These are phyloP conservation scores for Pristionchus pacificus DNA, from an alignment of 1,140 invertebrate genomes.

Conservation along the genomic window DNA sequence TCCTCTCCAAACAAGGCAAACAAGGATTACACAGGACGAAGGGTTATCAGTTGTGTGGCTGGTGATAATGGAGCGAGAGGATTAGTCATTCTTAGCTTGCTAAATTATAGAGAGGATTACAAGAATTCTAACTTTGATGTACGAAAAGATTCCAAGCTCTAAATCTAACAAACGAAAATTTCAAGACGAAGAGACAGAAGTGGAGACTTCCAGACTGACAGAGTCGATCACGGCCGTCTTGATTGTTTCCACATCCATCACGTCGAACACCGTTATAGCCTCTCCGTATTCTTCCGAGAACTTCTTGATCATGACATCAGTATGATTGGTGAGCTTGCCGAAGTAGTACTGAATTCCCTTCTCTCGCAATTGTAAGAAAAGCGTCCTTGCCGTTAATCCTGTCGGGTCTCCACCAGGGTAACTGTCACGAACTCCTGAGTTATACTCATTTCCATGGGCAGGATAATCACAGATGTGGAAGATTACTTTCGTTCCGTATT, in stretches of 20 bases:
- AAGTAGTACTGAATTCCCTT: slow-evolving; percentile 19
- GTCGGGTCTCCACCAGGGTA: slow-evolving; percentile 11
- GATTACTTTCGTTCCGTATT: slow-evolving; percentile 11
- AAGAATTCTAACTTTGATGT: too few species aligned
- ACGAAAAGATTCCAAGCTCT: too few species aligned
- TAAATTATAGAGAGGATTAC: too few species aligned
- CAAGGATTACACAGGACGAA: too few species aligned
- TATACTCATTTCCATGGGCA: slow-evolving; percentile 9
- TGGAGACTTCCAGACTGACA: background rate
- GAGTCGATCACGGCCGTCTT: slow-evolving; percentile 1
- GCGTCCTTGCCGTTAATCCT: background rate
- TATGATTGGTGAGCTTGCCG: slow-evolving; percentile 15
- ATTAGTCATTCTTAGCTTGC: too few species aligned
- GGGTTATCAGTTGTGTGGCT: too few species aligned
- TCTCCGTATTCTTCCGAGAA: slow-evolving; percentile 22
- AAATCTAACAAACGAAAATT: too few species aligned
- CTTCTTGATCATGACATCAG: slow-evolving; percentile 20
- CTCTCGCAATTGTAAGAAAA: background rate
- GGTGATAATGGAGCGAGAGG: too few species aligned
- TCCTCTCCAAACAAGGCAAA: too few species aligned
- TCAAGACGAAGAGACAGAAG: too few species aligned
- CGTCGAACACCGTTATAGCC: slow-evolving; percentile 8
- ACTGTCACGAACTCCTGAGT: too few species aligned
- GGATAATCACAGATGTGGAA: slow-evolving; percentile 17
- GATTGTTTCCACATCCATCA: slow-evolving; percentile 4